Percentiles rank a stretch among this genome's conserved stretches.
These are phyloP conservation scores for Argyrosomus japonicus DNA, from an alignment of 2,113 vertebrate genomes.

Conservation along the genomic window DNA sequence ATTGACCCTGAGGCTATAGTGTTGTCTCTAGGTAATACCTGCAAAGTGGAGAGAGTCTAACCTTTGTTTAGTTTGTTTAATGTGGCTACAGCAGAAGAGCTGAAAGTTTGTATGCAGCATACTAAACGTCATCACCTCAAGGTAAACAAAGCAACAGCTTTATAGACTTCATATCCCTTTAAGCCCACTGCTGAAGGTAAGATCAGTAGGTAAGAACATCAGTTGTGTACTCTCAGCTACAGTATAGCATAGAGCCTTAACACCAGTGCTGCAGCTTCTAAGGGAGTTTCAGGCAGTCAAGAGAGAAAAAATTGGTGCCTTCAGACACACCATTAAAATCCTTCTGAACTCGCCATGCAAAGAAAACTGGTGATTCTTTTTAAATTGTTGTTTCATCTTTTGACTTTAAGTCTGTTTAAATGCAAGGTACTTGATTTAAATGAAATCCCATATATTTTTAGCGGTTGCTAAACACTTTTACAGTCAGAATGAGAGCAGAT, in stretches of 20 bases:
- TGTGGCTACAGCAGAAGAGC: conserved; percentile 5
- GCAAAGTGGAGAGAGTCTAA: conserved; percentile 5
- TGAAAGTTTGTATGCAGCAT: conserved; percentile 29
- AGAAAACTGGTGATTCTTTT: background rate
- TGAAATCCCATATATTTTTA: conserved; percentile 23
- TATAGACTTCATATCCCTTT: conserved; percentile 31
- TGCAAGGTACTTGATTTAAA: conserved; percentile 33
- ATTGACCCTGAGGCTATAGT: conserved; percentile 17
- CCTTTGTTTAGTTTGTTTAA: conserved; percentile 31
- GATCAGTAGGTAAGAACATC: conserved; percentile 53
- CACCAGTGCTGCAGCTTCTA: background rate
- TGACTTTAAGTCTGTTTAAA: conserved; percentile 21
- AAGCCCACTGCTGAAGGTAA: conserved; percentile 39
- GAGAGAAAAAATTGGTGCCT: conserved; percentile 5
- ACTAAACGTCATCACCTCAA: conserved; percentile 40
- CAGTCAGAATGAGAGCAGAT: conserved; percentile 43
- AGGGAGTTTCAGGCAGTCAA: conserved; percentile 9
- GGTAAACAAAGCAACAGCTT: conserved; percentile 40
- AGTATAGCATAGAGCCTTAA: background rate
- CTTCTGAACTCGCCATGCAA: conserved; percentile 46
- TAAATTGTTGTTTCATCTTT: conserved; percentile 38
- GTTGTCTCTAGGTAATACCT: conserved; percentile 12
- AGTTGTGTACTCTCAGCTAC: conserved; percentile 29
- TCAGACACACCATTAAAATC: conserved; percentile 18
- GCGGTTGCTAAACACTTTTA: conserved; percentile 1